Evolutionary conservation across 2,113 vertebrate genomes (phyloP), one percentile per base, ranked within the genome.

Genomic region (Malurus elegans): DNA sequence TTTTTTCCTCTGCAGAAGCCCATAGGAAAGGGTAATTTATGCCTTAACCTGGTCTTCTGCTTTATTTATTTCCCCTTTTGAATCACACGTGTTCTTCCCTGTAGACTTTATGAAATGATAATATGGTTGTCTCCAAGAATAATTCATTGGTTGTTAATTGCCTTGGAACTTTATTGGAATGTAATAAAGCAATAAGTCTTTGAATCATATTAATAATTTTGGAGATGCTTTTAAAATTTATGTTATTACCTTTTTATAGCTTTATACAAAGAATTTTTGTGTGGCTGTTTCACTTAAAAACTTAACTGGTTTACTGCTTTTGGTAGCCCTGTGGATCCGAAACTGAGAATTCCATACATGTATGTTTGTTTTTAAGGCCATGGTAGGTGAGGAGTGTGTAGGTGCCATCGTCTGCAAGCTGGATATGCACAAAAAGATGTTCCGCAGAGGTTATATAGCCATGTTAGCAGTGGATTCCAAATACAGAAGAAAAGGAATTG

Each of bases 361-460:
- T 98, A 69, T 98, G 96, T 98, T 98, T 98, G 94, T 98, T 97
- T 97, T 97, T 78, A 98, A 99, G 99, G 99, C 99, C 96, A 98
- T 99, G 99, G 99, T 99, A 98, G 99, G 99, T 97, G 98, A 99
- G 92, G 99, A 99, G 98, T 99, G 99, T 98, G 99, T 99, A 93
- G 99, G 99, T 98, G 99, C 99, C 98, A 99, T 99, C 79, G 99
- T 99, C 96, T 99, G 99, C 98, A 99, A 99, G 98, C 98, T 99
- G 97, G 99, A 99, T 98, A 99, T 99, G 99, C 99, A 99, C 98
- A 99, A 99, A 99, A 99, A 99, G 98, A 99, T 99, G 99, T 99
- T 99, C 96, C 99, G 99, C 93, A 98, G 99, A 92, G 99, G 99
- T 97, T 99, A 99, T 98, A 99, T 99, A 95, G 99, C 99, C 98